Conservation (phyloP, 2,113 vertebrate genomes). For the Syngnathus floridae region DNA sequence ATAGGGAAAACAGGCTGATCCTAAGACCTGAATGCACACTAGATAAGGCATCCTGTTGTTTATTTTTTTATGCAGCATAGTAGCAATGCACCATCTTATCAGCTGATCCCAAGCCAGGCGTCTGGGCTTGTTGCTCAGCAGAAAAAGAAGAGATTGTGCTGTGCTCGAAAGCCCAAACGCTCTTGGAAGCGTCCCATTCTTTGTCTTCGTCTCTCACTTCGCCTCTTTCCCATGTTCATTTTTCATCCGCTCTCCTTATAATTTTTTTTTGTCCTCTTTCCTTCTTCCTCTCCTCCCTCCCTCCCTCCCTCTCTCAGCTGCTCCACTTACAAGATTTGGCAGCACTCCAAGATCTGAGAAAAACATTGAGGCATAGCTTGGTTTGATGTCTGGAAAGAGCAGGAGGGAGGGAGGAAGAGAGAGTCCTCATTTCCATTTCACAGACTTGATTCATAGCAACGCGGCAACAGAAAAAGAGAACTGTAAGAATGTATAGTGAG, state of each 20-base stretch:
- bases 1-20: neutral
- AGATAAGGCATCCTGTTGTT: conserved; percentile 39
- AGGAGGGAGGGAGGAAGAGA: conserved; percentile 52
- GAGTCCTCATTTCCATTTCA: conserved; percentile 69
- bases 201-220: conserved; percentile 56
- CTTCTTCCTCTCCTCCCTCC: conserved; percentile 53
- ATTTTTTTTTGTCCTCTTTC: conserved; percentile 57
- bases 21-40: conserved; percentile 5
- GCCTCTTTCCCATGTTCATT: conserved; percentile 58
- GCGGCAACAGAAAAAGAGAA: conserved; percentile 39
- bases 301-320: conserved; percentile 48
- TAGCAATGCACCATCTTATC: conserved; percentile 59
- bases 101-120: conserved; percentile 64
- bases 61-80: conserved; percentile 54
- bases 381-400: conserved; percentile 74
- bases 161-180: conserved; percentile 44
- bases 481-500: conserved; percentile 34
- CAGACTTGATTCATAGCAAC: conserved; percentile 54
- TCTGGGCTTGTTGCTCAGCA: conserved; percentile 62
- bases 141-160: conserved; percentile 53
- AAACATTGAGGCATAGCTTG: conserved; percentile 75
- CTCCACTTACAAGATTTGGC: conserved; percentile 76
- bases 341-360: conserved; percentile 74
- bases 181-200: conserved; percentile 54
- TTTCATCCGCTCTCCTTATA: conserved; percentile 55